Base-by-base conservation (phyloP, 1,140 invertebrate genomes). In the Hyles euphorbiae region DNA sequence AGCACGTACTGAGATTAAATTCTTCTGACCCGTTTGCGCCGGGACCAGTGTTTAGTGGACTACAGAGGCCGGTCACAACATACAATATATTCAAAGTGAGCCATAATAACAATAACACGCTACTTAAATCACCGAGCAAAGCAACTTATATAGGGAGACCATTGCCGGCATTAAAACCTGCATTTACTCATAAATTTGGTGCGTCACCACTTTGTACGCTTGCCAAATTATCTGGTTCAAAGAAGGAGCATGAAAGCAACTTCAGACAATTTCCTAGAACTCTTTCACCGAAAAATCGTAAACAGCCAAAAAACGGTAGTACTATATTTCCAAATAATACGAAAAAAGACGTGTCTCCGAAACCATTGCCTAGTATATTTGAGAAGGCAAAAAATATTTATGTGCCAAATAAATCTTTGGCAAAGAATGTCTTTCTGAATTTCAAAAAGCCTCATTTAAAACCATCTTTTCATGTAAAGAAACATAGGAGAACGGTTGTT, bases 101-200 rank as follows among this genome's bases (percentile, higher is more conserved):
- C 58, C 74, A 87, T 55, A 88, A 88, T 59, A 88, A 87, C 60
- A 88, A 88, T 53, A 84, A 86, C 58, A 86, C 77, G 3, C 68
- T 88, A 45, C 53, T 86, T 1, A 88, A 88, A 67, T 83, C 85
- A 6, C 80, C 85, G 7, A 73, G 66, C 44, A 83, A 87, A 73
- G 53, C 60, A 5, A 77, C 53, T 57, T 69, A 78, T 58, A 61
- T 66, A 10, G 76, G 74, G 10, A 82, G 70, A 50, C 60, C 74
- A 52, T 66, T 88, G 52, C 83, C 83, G n/a, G 67, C 74, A 3
- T 54, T 87, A 7, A 88, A 86, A 69, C 81, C 88, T n/a, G 61
- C 74, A 2, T 90, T 90, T 71, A 79, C 76, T 5, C 88, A 90
- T 62, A 89, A 90, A 70, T 90, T 90, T 78, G 89, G 86, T 44